Evolutionary conservation across 2,888 invertebrate genomes (phyloP).

Genomic region (Dryobotodes eremita): DNA sequence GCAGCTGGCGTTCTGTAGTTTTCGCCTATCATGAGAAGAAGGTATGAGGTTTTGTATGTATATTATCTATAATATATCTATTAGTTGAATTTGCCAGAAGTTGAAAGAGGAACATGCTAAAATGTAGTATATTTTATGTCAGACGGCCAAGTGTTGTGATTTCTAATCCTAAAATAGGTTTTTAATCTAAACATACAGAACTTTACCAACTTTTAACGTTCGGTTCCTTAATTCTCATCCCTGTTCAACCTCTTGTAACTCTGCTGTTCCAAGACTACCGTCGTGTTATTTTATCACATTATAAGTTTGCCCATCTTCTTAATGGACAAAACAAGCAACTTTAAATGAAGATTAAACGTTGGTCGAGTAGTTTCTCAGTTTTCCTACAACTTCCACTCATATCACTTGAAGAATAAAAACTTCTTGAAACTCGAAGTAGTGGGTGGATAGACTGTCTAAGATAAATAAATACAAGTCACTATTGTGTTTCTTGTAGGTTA

Average conservation of each 20-base stretch:
- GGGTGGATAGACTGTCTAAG: background rate
- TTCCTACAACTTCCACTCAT: conserved; percentile 32
- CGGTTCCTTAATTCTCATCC: background rate
- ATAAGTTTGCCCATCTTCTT: conserved; percentile 37
- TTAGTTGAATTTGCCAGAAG: background rate
- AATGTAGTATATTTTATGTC: background rate
- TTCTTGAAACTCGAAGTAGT: conserved; percentile 15
- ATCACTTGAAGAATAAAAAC: conserved; percentile 43
- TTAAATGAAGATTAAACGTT: conserved; percentile 56
- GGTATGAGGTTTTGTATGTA: background rate
- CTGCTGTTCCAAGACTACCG: conserved; percentile 9
- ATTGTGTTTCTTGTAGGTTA: conserved; percentile 8
- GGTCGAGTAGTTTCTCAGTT: conserved; percentile 37
- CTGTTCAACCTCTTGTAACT: conserved; percentile 18
- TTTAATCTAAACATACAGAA: background rate
- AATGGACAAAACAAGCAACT: conserved; percentile 50
- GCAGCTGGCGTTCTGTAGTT: background rate
- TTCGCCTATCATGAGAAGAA: background rate
- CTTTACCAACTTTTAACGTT: background rate
- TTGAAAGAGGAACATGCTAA: background rate
- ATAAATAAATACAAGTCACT: conserved; percentile 33
- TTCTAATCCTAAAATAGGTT: background rate
- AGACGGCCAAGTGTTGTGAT: background rate
- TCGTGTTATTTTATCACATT: conserved; percentile 41
- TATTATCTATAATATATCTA: background rate